A percentile compares a stretch with the other conserved stretches of the same genome.
Evolutionary conservation across 2,113 vertebrate genomes (phyloP).

Genomic region (Raja brachyura): DNA sequence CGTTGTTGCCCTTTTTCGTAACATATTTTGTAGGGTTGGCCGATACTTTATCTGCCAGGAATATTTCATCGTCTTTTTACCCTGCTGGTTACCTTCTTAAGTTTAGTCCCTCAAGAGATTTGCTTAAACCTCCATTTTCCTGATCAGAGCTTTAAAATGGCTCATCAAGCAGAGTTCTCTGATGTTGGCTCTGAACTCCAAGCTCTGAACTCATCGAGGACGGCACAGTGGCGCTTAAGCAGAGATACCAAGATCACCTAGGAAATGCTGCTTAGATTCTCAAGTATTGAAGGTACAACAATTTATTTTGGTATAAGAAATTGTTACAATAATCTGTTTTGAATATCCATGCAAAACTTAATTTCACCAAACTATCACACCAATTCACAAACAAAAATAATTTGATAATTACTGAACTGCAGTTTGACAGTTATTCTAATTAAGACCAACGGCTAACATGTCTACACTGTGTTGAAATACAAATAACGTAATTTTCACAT

Average conservation of each 20-base stretch:
- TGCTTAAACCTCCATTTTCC: too few relatives aligned
- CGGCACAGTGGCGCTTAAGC: background rate
- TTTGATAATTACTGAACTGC: background rate
- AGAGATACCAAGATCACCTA: background rate
- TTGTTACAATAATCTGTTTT: conserved; percentile 8
- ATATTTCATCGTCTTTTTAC: too few relatives aligned
- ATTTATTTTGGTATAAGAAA: background rate
- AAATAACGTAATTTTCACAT: background rate
- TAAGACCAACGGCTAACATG: background rate
- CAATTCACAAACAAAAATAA: background rate
- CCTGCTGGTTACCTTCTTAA: too few relatives aligned
- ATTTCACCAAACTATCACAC: background rate
- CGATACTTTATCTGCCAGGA: too few relatives aligned
- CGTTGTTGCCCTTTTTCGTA: too few relatives aligned
- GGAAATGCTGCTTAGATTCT: background rate
- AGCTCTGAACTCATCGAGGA: too few relatives aligned
- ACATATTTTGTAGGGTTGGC: too few relatives aligned
- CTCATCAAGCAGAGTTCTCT: too few relatives aligned
- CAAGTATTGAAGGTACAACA: background rate
- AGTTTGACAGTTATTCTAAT: background rate
- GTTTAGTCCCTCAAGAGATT: too few relatives aligned
- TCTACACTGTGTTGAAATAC: background rate
- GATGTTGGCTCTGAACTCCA: too few relatives aligned
- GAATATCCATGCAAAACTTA: background rate
- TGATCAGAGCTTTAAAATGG: too few relatives aligned